Percentiles rank a stretch among this genome's conserved stretches.
Conservation (phyloP, 2,888 invertebrate species). For the Morpho deidamia region DNA sequence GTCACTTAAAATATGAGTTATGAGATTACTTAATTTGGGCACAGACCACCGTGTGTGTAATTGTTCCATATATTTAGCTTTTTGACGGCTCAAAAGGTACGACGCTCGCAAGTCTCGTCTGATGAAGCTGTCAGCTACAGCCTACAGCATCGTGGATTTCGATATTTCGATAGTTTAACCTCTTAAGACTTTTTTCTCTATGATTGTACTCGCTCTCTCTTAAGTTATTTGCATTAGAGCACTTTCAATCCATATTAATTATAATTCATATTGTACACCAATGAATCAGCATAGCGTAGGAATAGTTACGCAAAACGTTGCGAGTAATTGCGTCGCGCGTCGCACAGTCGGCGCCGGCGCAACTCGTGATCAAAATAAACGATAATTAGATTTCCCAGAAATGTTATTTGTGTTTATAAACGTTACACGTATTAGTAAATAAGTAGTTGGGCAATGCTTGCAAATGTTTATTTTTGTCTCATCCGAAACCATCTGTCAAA, state of each 20-base stretch:
- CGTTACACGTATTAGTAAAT: constrained; percentile 32
- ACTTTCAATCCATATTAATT: constrained; percentile 12
- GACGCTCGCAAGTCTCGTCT: neutral
- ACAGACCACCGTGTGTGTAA: too few relatives aligned
- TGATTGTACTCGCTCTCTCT: neutral
- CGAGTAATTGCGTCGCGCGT: constrained; percentile 25
- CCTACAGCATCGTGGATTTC: too few relatives aligned
- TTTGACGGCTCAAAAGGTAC: too few relatives aligned
- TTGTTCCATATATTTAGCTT: too few relatives aligned
- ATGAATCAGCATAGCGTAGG: constrained; percentile 24
- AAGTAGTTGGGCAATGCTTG: constrained; percentile 9
- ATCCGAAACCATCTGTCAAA: too few relatives aligned
- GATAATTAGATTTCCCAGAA: constrained; percentile 49
- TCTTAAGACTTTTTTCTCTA: neutral
- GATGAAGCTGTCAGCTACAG: neutral
- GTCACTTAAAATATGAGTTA: too few relatives aligned
- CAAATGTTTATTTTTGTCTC: too few relatives aligned
- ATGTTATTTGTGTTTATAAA: constrained; percentile 45
- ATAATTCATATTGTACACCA: constrained; percentile 16
- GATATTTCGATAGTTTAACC: too few relatives aligned
- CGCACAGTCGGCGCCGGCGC: constrained; percentile 29
- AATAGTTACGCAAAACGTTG: constrained; percentile 31
- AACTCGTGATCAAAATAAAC: constrained; percentile 37
- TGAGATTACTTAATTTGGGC: too few relatives aligned
- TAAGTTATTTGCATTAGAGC: constrained; percentile 5